phyloP scores from a whole-genome alignment of 1,140 invertebrate species.

The Drosophila aff. region DNA sequence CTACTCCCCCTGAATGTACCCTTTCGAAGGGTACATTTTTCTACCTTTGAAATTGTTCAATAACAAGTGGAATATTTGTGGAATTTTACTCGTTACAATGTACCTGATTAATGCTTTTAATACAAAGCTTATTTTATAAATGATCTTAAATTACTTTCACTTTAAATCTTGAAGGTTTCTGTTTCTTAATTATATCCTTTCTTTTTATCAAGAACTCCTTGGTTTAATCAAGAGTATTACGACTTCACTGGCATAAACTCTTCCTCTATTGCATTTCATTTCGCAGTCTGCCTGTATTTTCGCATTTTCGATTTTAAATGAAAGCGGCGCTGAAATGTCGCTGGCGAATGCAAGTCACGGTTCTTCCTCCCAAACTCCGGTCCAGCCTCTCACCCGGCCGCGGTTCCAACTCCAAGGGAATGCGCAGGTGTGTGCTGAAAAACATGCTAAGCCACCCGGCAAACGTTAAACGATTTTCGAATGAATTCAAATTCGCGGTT shows the following conservation, averaged over 20 bases:
- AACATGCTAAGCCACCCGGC: slow-evolving; percentile 70
- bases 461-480: slow-evolving; percentile 77
- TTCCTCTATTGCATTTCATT: slow-evolving; percentile 51
- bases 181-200: not conserved
- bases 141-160: not conserved
- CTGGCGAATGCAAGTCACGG: slow-evolving; percentile 67
- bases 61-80: not conserved
- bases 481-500: slow-evolving; percentile 81
- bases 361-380: slow-evolving; percentile 1
- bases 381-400: not conserved
- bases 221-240: not conserved
- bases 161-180: no score
- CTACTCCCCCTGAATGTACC: slow-evolving; percentile 8
- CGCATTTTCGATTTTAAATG: slow-evolving; percentile 78
- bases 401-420: slow-evolving; percentile 51
- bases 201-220: not conserved
- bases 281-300: slow-evolving; percentile 55
- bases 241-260: not conserved
- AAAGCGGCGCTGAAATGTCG: slow-evolving; percentile 41
- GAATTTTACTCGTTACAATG: not conserved
- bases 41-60: not conserved
- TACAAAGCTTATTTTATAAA: no score
- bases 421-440: slow-evolving; percentile 70
- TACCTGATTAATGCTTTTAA: no score
- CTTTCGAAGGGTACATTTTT: not conserved